Base-by-base conservation (phyloP, 2,888 invertebrate genomes). In the Selenia dentaria region DNA sequence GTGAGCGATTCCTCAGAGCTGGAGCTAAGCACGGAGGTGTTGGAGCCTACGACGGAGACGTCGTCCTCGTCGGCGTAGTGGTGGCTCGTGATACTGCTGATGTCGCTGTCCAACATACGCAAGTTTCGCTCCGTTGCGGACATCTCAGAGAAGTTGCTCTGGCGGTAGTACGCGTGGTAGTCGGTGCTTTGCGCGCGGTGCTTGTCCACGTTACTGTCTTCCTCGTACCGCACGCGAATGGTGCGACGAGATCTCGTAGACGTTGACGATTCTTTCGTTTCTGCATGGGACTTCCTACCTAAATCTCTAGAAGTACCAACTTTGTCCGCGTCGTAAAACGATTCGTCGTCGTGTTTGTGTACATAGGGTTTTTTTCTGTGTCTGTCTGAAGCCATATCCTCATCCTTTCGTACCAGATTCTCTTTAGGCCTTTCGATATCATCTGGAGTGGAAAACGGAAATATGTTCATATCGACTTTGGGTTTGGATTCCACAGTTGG, bases 221-320 rank as follows among this genome's bases (percentile, higher is more conserved):
- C 38, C 12, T 39, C 39, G 18, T 39, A 39, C 12, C 32, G 24
- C 25, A 39, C 39, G 2, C 18, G 39, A 1, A 32, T 39, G 1
- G 22, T 10, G 4, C 25, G 31, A 6, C 26, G 39, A 18, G 10
- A 10, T 25, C 4, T 25, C 9, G 25, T 4, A 9, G 25, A 10
- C 4, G 25, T 25, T 10, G 25, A 10, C 10, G 25, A 28, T 1
- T 28, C 27, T 1, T 11, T 28, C 8, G 22, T 1, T 8, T 34
- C 18, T 9, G 12, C 0, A 26, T 20, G n/a, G 4, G 6, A 10
- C 10, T 10, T 25, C 10, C 25, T 25, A 3, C 10, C 25, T 2
- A 10, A 3, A 25, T 25, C 4, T 10, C 10, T 25, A 2, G 25
- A 25, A 1, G 22, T 6, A 22, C 22, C 22, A 2, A 8, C 22